These are phyloP conservation scores for Hyperoplus lanceolatus DNA, from an alignment of 2,797 vertebrate genomes.

Conservation along the genomic window DNA sequence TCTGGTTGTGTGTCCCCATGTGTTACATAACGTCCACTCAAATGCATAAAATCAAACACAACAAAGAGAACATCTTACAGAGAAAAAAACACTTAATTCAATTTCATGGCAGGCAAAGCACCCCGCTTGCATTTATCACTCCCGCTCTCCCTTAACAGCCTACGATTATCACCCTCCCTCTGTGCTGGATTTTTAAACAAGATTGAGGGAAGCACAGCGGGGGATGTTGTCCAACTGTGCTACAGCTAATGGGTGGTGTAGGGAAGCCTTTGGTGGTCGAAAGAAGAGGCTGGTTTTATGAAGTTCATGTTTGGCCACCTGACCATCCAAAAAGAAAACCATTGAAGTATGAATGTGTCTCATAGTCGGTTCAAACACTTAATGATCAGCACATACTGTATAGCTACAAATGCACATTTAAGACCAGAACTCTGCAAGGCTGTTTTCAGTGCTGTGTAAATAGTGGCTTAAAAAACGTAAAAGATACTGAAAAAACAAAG, in stretches of 20 bases:
- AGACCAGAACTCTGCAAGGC: background rate
- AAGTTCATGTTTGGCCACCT: background rate
- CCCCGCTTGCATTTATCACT: slow-evolving; percentile 35
- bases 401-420: background rate
- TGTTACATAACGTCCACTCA: slow-evolving; percentile 49
- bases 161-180: slow-evolving; percentile 33
- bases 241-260: slow-evolving; percentile 2
- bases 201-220: slow-evolving; percentile 9
- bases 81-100: slow-evolving; percentile 39
- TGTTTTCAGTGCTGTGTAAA: background rate
- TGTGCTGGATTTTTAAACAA: slow-evolving; percentile 31
- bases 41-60: slow-evolving; percentile 43
- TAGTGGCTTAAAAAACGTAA: background rate
- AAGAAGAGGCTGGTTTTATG: slow-evolving; percentile 1
- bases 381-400: background rate
- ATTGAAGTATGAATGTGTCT: background rate
- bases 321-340: background rate
- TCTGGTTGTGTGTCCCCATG: slow-evolving; percentile 5
- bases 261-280: background rate
- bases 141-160: slow-evolving; percentile 19
- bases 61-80: slow-evolving; percentile 45
- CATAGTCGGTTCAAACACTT: background rate
- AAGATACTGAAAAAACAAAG: background rate
- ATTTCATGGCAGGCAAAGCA: slow-evolving; percentile 52
- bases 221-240: slow-evolving; percentile 27